Base-by-base conservation (phyloP, 2,888 invertebrate species). In the Prosapia bicincta region DNA sequence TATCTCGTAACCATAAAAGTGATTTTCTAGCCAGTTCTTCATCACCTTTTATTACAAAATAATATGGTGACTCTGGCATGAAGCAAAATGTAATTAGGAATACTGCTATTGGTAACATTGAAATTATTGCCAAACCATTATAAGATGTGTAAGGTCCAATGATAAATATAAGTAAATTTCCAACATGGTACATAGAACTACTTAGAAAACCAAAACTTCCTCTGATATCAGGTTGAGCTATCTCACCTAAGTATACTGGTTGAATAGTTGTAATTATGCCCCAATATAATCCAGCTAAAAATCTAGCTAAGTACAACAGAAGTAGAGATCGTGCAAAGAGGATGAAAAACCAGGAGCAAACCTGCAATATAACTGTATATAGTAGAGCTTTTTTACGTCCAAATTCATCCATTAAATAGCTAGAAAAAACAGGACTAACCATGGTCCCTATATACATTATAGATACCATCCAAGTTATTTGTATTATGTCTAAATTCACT, bases 171-270 rank as follows among this genome's bases (percentile, higher is more conserved):
- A 88, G 84, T 81, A 90, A 86, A 83, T 89, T 88, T 79, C 90
- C 90, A 81, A 88, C 84, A 7, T 82, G 87, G 81, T 85, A 86
- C 82, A 88, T 87, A 84, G 89, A 88, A 81, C 87, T 87, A 84
- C 87, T 87, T 78, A 89, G 84, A 24, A 90, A 88, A 80, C 88
- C 88, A 79, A 89, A 87, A 26, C 89, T 88, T 15, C 90, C 90
- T 74, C 91, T 86, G 72, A 89, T 86, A 65, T 77, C 72, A 9
- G 79, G 78, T 28, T 76, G 78, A 9, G 79, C 78, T 20, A 95
- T 93, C 85, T 97, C 96, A 65, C 94, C 94, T 77, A 95, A 90
- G 85, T 96, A 97, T 89, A 95, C 93, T 0, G 96, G 95, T 0
- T 91, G 89, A 0, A 92, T 89, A 0, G 92, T 90, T 85, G 92